These are phyloP conservation scores for Myoxocephalus aenaeus DNA, from an alignment of 2,797 vertebrate species.

Conservation along the genomic window DNA sequence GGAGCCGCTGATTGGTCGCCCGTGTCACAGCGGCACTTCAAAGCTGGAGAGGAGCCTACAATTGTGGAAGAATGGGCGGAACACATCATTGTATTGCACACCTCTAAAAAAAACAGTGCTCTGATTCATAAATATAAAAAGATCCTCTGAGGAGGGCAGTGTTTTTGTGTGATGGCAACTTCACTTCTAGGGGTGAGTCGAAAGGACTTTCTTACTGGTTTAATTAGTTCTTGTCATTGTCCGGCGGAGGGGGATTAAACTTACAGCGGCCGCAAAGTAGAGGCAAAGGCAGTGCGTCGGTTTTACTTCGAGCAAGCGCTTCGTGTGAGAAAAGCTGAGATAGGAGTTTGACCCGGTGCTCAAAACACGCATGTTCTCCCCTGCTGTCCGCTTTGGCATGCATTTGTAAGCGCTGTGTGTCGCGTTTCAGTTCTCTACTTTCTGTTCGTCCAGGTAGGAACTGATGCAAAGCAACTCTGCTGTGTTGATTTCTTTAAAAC, in stretches of 20 bases:
- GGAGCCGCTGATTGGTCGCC: conserved; percentile 93
- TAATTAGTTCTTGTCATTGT: conserved; percentile 96
- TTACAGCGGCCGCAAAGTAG: conserved; percentile 88
- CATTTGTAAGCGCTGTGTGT: conserved; percentile 64
- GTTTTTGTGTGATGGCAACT: conserved; percentile 99
- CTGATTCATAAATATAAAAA: conserved; percentile 99
- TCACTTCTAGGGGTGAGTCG: conserved; percentile 99
- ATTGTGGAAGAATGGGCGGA: conserved; percentile 99
- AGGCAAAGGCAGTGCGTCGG: conserved; percentile 88
- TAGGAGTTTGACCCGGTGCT: conserved; percentile 78
- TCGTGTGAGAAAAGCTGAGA: conserved; percentile 80
- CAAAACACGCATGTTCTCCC: conserved; percentile 78
- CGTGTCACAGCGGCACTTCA: conserved; percentile 98
- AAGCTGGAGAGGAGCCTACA: conserved; percentile 98
- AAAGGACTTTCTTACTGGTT: conserved; percentile 93
- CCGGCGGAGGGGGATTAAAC: conserved; percentile 92
- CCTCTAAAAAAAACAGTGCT: conserved; percentile 98
- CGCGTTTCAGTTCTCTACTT: conserved; percentile 67
- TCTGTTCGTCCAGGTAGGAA: conserved; percentile 89
- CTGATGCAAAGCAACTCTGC: conserved; percentile 20
- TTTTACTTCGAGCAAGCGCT: conserved; percentile 86
- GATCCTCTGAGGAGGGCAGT: conserved; percentile 99
- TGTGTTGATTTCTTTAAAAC: background rate
- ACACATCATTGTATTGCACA: conserved; percentile 99
- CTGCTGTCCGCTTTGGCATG: conserved; percentile 59